phyloP scores from a whole-genome alignment of 2,888 invertebrate species.

The Acleris laterana region DNA sequence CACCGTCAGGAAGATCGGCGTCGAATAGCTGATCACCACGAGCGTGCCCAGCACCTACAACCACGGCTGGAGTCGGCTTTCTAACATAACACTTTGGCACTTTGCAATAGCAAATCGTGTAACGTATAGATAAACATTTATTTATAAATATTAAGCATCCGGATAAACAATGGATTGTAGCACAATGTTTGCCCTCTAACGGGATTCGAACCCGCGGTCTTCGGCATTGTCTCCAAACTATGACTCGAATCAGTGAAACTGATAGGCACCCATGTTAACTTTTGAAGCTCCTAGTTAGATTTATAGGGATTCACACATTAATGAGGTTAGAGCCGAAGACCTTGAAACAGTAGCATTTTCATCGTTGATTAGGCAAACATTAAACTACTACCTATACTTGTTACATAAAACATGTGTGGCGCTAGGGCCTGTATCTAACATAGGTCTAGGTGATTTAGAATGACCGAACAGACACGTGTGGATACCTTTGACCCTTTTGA shows the following conservation, averaged over 20 bases:
- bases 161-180: no score
- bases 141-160: no score
- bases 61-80: neutral
- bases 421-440: neutral
- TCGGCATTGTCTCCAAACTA: no score
- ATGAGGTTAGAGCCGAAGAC: no score
- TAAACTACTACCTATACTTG: neutral
- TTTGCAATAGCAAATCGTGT: neutral
- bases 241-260: no score
- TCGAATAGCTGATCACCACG: slow-evolving; percentile 93
- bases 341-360: neutral
- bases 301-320: no score
- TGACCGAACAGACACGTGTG: no score
- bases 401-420: neutral
- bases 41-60: slow-evolving; percentile 92
- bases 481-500: no score
- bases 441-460: neutral
- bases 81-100: neutral
- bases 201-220: no score
- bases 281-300: no score
- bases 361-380: neutral
- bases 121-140: neutral
- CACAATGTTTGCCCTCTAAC: no score
- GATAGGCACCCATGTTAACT: no score
- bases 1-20: slow-evolving; percentile 91